A percentile compares a stretch with the other conserved stretches of the same genome.
These are phyloP conservation scores for Nannoperca australis DNA, from an alignment of 2,797 vertebrate species.

Conservation along the genomic window DNA sequence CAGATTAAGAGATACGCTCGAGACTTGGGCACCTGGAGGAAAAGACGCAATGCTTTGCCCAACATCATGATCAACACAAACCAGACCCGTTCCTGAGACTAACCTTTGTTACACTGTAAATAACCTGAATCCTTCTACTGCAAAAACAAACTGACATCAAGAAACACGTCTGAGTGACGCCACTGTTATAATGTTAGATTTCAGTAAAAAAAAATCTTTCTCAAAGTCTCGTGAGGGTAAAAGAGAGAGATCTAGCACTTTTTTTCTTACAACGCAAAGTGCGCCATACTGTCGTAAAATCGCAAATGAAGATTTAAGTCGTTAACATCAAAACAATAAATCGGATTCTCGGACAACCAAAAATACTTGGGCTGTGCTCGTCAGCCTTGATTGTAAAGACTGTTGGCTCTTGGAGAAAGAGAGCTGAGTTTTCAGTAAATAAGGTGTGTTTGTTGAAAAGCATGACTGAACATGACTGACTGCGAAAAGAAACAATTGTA, in stretches of 20 bases:
- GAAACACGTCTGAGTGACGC: conserved; percentile 51
- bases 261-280: conserved; percentile 70
- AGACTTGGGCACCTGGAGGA: conserved; percentile 92
- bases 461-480: conserved; percentile 73
- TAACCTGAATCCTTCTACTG: conserved; percentile 46
- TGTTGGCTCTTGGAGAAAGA: conserved; percentile 63
- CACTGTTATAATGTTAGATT: conserved; percentile 51
- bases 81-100: conserved; percentile 86
- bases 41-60: conserved; percentile 91
- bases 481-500: conserved; percentile 55
- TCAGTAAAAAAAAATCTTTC: conserved; percentile 41
- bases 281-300: conserved; percentile 56
- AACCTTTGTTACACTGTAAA: conserved; percentile 69
- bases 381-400: conserved; percentile 82
- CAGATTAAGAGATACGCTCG: conserved; percentile 90
- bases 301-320: conserved; percentile 30
- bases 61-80: conserved; percentile 96
- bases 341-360: conserved; percentile 74
- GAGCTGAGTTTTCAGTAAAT: conserved; percentile 62
- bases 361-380: conserved; percentile 67
- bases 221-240: conserved; percentile 26
- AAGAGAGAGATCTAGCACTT: conserved; percentile 71
- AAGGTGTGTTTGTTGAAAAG: conserved; percentile 73
- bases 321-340: conserved; percentile 18
- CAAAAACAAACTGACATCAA: conserved; percentile 41